Conservation (phyloP, 2,113 vertebrate genomes). For the Chaetodon auriga region DNA sequence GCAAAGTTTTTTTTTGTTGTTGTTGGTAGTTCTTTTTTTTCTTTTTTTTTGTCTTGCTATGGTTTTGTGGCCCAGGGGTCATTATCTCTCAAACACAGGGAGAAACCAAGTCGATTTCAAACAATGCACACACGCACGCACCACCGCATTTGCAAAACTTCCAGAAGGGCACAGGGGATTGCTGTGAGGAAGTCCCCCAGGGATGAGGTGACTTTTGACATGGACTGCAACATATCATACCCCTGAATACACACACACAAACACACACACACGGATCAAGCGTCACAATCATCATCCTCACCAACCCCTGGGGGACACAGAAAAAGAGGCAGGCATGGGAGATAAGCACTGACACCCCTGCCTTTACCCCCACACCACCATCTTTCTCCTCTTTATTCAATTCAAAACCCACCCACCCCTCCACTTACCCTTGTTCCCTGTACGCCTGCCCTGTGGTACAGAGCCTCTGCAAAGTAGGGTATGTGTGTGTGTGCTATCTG, state of each 20-base stretch:
- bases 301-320: conserved; percentile 55
- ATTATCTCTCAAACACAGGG: conserved; percentile 65
- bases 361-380: conserved; percentile 12
- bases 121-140: conserved; percentile 55
- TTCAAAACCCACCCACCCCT: conserved; percentile 26
- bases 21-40: neutral
- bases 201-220: conserved; percentile 81
- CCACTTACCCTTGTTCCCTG: conserved; percentile 46
- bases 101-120: conserved; percentile 39
- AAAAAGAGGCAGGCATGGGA: conserved; percentile 56
- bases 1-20: conserved; percentile 36
- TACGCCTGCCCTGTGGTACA: conserved; percentile 34
- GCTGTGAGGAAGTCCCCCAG: conserved; percentile 51
- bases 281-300: conserved; percentile 56
- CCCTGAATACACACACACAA: conserved; percentile 39
- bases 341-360: conserved; percentile 61
- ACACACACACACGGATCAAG: conserved; percentile 52
- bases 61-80: conserved; percentile 61
- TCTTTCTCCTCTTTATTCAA: conserved; percentile 46
- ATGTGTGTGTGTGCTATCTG: conserved; percentile 56
- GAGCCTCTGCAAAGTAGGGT: conserved; percentile 47
- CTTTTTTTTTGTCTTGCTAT: conserved; percentile 3
- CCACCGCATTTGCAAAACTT: conserved; percentile 60
- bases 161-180: conserved; percentile 62
- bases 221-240: conserved; percentile 71